Conservation (phyloP, 2,888 invertebrate species). For the Nebria brevicollis region DNA sequence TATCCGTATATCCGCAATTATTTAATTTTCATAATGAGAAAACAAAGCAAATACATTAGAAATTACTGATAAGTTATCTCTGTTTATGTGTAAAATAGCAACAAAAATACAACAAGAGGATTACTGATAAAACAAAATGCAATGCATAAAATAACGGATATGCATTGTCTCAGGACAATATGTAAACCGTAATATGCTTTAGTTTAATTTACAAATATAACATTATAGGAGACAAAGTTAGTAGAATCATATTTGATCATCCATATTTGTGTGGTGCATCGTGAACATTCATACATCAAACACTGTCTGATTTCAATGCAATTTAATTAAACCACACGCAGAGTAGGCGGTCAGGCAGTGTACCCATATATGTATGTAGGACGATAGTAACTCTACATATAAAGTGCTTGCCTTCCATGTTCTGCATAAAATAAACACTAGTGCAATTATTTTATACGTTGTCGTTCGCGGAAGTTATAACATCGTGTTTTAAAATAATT, state of each 20-base stretch:
- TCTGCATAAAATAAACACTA: slow-evolving; percentile 41
- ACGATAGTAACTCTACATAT: slow-evolving; percentile 4
- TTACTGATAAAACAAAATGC: no score
- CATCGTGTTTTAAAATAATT: slow-evolving; percentile 40
- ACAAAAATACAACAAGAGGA: no score
- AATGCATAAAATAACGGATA: background rate
- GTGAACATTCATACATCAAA: slow-evolving; percentile 22
- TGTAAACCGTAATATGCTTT: background rate
- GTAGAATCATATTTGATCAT: slow-evolving; percentile 17
- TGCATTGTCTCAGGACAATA: background rate
- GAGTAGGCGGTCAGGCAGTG: slow-evolving; percentile 16
- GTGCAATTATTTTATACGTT: slow-evolving; percentile 30
- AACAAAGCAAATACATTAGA: no score
- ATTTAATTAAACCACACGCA: slow-evolving; percentile 30
- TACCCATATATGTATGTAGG: background rate
- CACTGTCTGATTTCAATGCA: slow-evolving; percentile 27
- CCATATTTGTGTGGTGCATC: slow-evolving; percentile 9
- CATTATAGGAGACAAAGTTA: slow-evolving; percentile 5
- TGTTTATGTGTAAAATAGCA: no score
- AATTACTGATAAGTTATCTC: no score
- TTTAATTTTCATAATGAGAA: no score
- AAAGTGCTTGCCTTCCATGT: slow-evolving; percentile 27
- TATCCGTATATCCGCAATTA: no score
- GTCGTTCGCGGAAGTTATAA: slow-evolving; percentile 23
- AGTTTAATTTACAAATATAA: background rate